phyloP scores from a whole-genome alignment of 2,888 invertebrate species.

The Machimus rusticus region DNA sequence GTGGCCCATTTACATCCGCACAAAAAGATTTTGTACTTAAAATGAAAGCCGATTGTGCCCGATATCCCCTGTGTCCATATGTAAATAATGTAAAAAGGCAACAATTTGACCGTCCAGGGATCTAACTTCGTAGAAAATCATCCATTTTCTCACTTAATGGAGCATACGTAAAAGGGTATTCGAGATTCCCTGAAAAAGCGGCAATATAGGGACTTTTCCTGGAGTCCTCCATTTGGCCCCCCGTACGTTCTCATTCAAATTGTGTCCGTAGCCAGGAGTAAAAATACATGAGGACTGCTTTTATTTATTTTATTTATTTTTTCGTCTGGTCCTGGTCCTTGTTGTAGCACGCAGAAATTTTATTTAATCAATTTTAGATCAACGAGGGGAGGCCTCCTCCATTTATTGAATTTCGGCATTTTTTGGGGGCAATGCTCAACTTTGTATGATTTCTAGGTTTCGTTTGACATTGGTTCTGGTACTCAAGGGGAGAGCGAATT shows the following conservation, averaged over 20 bases:
- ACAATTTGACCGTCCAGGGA: slow-evolving; percentile 33
- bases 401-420: slow-evolving; percentile 20
- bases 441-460: slow-evolving; percentile 1
- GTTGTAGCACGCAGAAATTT: neutral
- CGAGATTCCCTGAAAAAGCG: neutral
- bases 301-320: neutral
- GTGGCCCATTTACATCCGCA: slow-evolving; percentile 2
- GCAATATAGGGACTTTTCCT: neutral
- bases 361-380: slow-evolving; percentile 36
- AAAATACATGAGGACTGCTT: neutral
- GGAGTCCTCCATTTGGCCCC: neutral
- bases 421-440: neutral
- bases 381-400: neutral
- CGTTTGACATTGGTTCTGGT: neutral
- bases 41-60: slow-evolving; percentile 12
- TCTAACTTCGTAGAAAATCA: slow-evolving; percentile 30
- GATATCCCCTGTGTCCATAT: slow-evolving; percentile 27
- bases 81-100: slow-evolving; percentile 36
- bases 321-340: neutral
- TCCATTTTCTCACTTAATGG: slow-evolving; percentile 38
- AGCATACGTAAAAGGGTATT: slow-evolving; percentile 36
- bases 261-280: neutral
- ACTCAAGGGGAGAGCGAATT: neutral
- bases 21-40: slow-evolving; percentile 16
- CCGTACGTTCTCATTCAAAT: neutral